These are phyloP conservation scores for Sphaeramia orbicularis DNA, from an alignment of 2,797 vertebrate species.

Conservation along the genomic window DNA sequence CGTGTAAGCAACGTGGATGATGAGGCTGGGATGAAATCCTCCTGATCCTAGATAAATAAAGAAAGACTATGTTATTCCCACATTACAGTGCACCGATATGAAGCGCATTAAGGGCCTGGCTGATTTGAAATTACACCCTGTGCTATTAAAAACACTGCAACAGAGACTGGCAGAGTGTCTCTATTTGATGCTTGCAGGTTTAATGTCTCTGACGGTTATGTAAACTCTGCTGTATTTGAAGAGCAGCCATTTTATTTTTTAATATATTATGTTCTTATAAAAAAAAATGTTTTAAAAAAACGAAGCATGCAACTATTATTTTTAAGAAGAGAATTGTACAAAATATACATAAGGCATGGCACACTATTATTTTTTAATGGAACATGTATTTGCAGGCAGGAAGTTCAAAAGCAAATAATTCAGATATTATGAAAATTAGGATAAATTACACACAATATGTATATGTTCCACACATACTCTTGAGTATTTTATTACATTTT, in stretches of 20 bases:
- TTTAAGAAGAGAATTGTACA: neutral
- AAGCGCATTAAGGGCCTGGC: slow-evolving; percentile 66
- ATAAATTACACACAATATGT: slow-evolving; percentile 12
- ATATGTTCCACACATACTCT: neutral
- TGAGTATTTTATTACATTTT: slow-evolving; percentile 1
- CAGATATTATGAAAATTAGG: slow-evolving; percentile 12
- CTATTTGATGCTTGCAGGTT: slow-evolving; percentile 58
- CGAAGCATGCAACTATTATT: neutral
- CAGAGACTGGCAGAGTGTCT: slow-evolving; percentile 53
- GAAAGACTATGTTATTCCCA: slow-evolving; percentile 69
- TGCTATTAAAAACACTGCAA: slow-evolving; percentile 67
- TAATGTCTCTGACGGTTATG: slow-evolving; percentile 4
- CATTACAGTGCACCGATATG: slow-evolving; percentile 70
- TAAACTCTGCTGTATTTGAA: slow-evolving; percentile 3
- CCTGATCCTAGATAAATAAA: slow-evolving; percentile 82
- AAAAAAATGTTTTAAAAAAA: neutral
- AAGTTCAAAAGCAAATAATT: slow-evolving; percentile 17
- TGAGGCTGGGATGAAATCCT: slow-evolving; percentile 68
- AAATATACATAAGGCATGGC: neutral
- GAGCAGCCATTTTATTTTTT: neutral
- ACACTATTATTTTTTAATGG: slow-evolving; percentile 5
- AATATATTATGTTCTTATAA: neutral
- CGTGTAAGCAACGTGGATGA: slow-evolving; percentile 53
- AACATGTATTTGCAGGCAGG: neutral
- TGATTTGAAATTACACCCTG: slow-evolving; percentile 64